Evolutionary conservation across 2,797 vertebrate genomes (phyloP).

Genomic region (Mycteria americana): DNA sequence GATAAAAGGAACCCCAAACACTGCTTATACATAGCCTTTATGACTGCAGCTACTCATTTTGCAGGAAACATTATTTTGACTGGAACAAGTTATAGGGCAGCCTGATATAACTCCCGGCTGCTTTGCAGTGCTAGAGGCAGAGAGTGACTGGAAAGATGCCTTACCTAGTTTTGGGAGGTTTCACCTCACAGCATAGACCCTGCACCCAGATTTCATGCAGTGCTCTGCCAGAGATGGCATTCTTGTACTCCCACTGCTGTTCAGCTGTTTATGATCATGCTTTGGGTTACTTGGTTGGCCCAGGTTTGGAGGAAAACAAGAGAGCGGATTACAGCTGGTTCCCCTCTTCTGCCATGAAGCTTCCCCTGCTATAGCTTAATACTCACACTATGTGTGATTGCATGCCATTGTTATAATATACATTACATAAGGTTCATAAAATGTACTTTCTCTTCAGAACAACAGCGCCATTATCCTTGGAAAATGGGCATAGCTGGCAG

Average conservation of each 20-base stretch:
- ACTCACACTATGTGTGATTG: rapidly evolving
- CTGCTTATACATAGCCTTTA: neutral
- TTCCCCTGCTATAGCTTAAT: neutral
- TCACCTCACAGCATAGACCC: neutral
- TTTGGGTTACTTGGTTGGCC: neutral
- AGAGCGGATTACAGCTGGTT: neutral
- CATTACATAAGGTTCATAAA: neutral
- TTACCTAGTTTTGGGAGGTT: neutral
- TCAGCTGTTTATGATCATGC: neutral
- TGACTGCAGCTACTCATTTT: slow-evolving; percentile 10
- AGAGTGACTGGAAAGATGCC: neutral
- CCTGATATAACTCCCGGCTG: neutral
- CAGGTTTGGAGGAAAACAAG: neutral
- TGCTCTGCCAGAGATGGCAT: neutral
- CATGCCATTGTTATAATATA: neutral
- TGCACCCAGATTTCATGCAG: neutral
- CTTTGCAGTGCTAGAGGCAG: neutral
- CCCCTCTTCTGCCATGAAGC: neutral
- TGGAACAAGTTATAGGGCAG: neutral
- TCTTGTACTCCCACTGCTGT: neutral
- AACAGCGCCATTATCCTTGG: neutral
- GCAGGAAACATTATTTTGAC: slow-evolving; percentile 12
- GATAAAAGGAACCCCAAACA: neutral
- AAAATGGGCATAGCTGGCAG: neutral
- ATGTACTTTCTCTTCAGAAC: neutral